Percentiles rank a stretch among this genome's conserved stretches.
Evolutionary conservation across 92 coral and sea anemone genomes (phyloP).

Genomic region (Diadumene lineata): DNA sequence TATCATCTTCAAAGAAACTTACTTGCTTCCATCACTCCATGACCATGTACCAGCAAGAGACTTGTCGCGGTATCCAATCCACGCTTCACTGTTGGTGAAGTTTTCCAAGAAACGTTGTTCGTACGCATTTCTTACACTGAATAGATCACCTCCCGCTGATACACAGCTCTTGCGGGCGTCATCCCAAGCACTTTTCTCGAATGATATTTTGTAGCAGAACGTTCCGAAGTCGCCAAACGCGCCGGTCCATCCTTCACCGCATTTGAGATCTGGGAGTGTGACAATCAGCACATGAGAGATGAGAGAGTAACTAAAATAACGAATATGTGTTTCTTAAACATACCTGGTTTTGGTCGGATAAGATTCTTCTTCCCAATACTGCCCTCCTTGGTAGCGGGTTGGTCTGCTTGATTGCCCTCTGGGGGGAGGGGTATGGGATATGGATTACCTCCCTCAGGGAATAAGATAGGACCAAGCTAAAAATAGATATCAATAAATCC

Average conservation of each 20-base stretch:
- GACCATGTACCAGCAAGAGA: slow-evolving; percentile 97
- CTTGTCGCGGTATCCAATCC: slow-evolving; percentile 92
- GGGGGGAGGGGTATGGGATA: slow-evolving; percentile 80
- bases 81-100: slow-evolving; percentile 79
- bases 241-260: slow-evolving; percentile 95
- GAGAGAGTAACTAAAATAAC: not conserved
- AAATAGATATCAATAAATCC: not conserved
- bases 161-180: slow-evolving; percentile 76
- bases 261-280: slow-evolving; percentile 67
- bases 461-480: slow-evolving; percentile 4
- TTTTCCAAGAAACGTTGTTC: slow-evolving; percentile 92
- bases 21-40: slow-evolving; percentile 91
- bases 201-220: slow-evolving; percentile 84
- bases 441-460: slow-evolving; percentile 66
- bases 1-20: not conserved
- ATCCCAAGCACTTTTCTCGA: slow-evolving; percentile 78
- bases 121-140: slow-evolving; percentile 96
- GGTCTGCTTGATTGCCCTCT: slow-evolving; percentile 69
- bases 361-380: slow-evolving; percentile 60
- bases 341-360: slow-evolving; percentile 80
- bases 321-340: not conserved
- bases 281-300: not conserved
- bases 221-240: slow-evolving; percentile 96
- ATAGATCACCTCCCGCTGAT: slow-evolving; percentile 81
- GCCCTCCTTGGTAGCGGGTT: slow-evolving; percentile 19